These are phyloP conservation scores for Danio rerio DNA, from an alignment of 2,113 vertebrate species.

Conservation along the genomic window GRCz12tu NC_133176.1:43993001-43993500, in stretches of 20 bases:
- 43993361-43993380: neutral
- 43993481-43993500: no score
- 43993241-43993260: constrained; percentile 35
- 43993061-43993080: constrained; percentile 65
- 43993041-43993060: constrained; percentile 61
- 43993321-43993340: constrained; percentile 33
- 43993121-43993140: constrained; percentile 57
- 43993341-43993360: constrained; percentile 7
- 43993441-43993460: no score
- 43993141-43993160: constrained; percentile 66
- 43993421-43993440: neutral
- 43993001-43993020: constrained; percentile 29
- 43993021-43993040: constrained; percentile 55
- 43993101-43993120: constrained; percentile 66
- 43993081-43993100: constrained; percentile 62
- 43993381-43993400: neutral
- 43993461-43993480: no score
- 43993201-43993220: constrained; percentile 53
- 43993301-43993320: neutral
- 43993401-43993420: neutral
- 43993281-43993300: constrained; percentile 23
- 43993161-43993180: constrained; percentile 62
- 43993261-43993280: constrained; percentile 27
- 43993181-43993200: constrained; percentile 60
- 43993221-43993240: constrained; percentile 19